Conservation (phyloP, 1,140 invertebrate genomes). For the Eueides isabella region DNA sequence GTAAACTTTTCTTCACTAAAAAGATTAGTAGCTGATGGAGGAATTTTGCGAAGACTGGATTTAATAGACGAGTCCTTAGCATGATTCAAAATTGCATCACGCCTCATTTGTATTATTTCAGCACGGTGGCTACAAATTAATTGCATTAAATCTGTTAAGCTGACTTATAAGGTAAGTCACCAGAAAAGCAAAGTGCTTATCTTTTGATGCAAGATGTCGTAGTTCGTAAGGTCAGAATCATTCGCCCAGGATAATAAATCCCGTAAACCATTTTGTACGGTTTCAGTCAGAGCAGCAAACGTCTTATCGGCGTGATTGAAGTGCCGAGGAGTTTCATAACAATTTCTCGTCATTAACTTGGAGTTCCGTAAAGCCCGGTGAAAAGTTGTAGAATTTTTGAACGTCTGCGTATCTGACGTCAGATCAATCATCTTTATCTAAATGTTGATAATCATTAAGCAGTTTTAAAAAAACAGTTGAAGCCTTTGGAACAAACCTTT, state of each 20-base stretch:
- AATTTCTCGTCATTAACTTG: slow-evolving; percentile 39
- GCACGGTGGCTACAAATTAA: slow-evolving; percentile 39
- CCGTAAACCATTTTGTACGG: slow-evolving; percentile 20
- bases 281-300: slow-evolving; percentile 37
- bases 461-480: slow-evolving; percentile 33
- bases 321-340: slow-evolving; percentile 23
- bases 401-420: slow-evolving; percentile 46
- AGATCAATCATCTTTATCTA: too few species aligned
- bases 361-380: slow-evolving; percentile 42
- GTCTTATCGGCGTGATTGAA: slow-evolving; percentile 36
- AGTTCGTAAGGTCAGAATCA: too few species aligned
- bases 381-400: slow-evolving; percentile 42
- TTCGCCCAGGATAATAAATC: too few species aligned
- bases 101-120: too few species aligned
- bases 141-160: slow-evolving; percentile 35
- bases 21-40: too few species aligned
- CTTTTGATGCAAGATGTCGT: slow-evolving; percentile 13
- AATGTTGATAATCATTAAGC: slow-evolving; percentile 36
- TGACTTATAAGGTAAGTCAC: slow-evolving; percentile 34
- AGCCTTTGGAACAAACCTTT: slow-evolving; percentile 29
- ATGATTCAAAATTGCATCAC: too few species aligned
- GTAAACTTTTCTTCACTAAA: too few species aligned
- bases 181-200: slow-evolving; percentile 29
- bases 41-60: too few species aligned
- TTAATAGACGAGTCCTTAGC: too few species aligned